Conservation (phyloP, 2,113 vertebrate species). For the Marmota monax region DNA sequence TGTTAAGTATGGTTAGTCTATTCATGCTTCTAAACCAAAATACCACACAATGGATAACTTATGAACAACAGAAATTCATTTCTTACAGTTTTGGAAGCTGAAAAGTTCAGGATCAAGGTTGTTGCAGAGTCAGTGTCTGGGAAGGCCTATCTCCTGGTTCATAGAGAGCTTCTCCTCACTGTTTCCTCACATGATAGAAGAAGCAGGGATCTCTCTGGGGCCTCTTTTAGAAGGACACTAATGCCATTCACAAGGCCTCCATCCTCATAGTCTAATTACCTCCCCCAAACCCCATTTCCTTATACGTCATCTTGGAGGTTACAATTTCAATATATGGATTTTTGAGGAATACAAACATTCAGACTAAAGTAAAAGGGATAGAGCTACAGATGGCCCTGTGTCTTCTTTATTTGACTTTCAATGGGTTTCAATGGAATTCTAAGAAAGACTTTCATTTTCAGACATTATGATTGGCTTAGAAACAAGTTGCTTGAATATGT, state of each 20-base stretch:
- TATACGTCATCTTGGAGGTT: neutral
- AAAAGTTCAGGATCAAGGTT: neutral
- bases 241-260: neutral
- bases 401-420: neutral
- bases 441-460: neutral
- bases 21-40: neutral
- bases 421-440: neutral
- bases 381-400: neutral
- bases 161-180: neutral
- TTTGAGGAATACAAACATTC: neutral
- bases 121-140: neutral
- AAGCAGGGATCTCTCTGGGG: neutral
- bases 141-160: neutral
- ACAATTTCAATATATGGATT: neutral
- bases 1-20: neutral
- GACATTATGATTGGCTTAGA: neutral
- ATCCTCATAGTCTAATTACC: neutral
- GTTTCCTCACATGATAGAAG: neutral
- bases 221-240: neutral
- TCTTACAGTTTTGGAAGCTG: neutral
- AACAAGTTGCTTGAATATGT: neutral
- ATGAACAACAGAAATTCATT: neutral
- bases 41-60: neutral
- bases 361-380: neutral
- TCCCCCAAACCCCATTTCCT: neutral